These are phyloP conservation scores for Contarinia nasturtii DNA, from an alignment of 1,140 invertebrate genomes.

Conservation along the genomic window DNA sequence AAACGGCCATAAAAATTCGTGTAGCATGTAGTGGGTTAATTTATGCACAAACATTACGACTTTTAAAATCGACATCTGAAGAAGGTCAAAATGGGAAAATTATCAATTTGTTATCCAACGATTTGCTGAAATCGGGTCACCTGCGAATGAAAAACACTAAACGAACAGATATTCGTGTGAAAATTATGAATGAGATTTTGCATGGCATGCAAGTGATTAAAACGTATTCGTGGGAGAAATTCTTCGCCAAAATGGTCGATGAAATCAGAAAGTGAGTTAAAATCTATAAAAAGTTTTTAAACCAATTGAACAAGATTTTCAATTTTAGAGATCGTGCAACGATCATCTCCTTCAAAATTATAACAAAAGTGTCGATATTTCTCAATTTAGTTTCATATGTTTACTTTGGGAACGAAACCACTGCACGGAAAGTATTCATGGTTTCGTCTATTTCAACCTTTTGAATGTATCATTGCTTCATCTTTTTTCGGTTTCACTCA, in stretches of 20 bases:
- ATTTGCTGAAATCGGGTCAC: conserved; percentile 47
- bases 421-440: conserved; percentile 36
- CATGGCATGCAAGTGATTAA: conserved; percentile 66
- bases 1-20: conserved; percentile 53
- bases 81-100: conserved; percentile 67
- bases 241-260: conserved; percentile 49
- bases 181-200: conserved; percentile 70
- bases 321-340: conserved; percentile 17
- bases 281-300: conserved; percentile 6
- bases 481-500: conserved; percentile 46
- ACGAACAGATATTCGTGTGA: conserved; percentile 58
- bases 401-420: conserved; percentile 31
- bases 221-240: conserved; percentile 81
- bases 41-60: conserved; percentile 51
- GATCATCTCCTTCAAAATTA: conserved; percentile 27
- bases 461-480: conserved; percentile 34
- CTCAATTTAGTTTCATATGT: conserved; percentile 39
- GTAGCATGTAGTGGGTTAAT: conserved; percentile 61
- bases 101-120: conserved; percentile 75
- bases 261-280: conserved; percentile 23
- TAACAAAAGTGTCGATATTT: conserved; percentile 41
- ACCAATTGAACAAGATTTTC: conserved; percentile 32
- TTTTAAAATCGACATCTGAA: conserved; percentile 43
- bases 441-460: conserved; percentile 30
- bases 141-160: conserved; percentile 28